Base-by-base conservation (phyloP, 2,113 vertebrate genomes). In the Oncorhynchus keta region DNA sequence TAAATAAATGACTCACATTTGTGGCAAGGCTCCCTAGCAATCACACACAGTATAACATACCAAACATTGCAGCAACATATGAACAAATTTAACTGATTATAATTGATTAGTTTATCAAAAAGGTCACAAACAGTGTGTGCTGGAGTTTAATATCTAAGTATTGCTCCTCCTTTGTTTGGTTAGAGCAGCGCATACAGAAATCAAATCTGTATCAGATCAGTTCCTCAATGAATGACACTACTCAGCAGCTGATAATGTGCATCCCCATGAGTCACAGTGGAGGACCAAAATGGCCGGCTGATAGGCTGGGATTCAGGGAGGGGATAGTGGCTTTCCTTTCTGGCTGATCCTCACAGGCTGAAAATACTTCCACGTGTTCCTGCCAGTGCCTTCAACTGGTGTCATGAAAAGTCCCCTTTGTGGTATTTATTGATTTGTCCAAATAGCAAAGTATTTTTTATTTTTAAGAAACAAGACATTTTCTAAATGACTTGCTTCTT, bases 201-300 rank as follows among this genome's bases (percentile, higher is more conserved):
- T 75, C 64, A 73, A 62, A 78, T 65, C 35, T 70, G 35, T 20
- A 49, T 28, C 64, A 64, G 12, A 28, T 30, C 12, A 61, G 51
- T 62, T 68, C 69, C 57, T 75, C 39, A 45, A 45, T 45, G 82
- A 78, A 77, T 78, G 76, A 81, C 70, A 67, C 55, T 35, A 73
- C 65, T 67, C 68, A 78, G 78, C 82, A 83, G 82, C 78, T 83
- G 78, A 68, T 64, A 49, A 71, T 72, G 70, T 49, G 39, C 20
- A 51, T 66, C 22, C 13, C 39, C 8, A 76, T 70, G 70, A 78
- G 70, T 73, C 45, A 61, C 16, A 26, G 48, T 16, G 9, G 45
- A 49, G 3, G 20, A 49, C 39, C n/a, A 49, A 49, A 70, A 49
- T 48, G 39, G 68, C 8, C 22, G 22, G 14, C 20, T 70, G 68